Evolutionary conservation across 2,113 vertebrate species (phyloP).

Genomic region (Rhegmatorhina hoffmannsi): DNA sequence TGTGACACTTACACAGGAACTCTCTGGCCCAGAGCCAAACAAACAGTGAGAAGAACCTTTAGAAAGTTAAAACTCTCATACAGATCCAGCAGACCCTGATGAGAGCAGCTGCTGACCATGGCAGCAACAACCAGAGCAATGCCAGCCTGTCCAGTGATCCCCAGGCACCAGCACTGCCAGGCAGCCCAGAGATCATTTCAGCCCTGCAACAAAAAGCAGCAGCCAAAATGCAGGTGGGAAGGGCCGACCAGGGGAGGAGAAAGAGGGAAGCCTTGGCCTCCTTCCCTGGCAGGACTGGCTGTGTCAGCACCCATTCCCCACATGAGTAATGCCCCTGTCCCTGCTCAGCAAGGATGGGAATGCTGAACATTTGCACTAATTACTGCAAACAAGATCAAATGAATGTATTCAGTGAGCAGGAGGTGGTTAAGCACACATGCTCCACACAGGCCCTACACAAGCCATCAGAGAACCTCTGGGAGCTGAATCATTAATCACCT

Average conservation of each 20-base stretch:
- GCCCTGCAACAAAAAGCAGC: fast-evolving
- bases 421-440: neutral
- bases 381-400: neutral
- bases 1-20: neutral
- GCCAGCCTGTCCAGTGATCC: neutral
- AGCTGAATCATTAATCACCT: conserved; percentile 27
- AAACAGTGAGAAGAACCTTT: neutral
- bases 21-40: neutral
- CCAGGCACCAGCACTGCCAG: neutral
- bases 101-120: fast-evolving
- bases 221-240: neutral
- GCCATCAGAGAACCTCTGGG: neutral
- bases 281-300: fast-evolving
- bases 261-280: neutral
- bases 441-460: neutral
- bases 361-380: neutral
- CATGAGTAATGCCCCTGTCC: neutral
- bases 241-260: neutral
- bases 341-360: neutral
- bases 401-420: neutral
- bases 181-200: neutral
- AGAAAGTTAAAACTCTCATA: neutral
- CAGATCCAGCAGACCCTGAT: neutral
- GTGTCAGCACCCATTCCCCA: neutral
- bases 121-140: neutral